Evolutionary conservation across 1,140 invertebrate species (phyloP).

Genomic region (Gryon sp.): DNA sequence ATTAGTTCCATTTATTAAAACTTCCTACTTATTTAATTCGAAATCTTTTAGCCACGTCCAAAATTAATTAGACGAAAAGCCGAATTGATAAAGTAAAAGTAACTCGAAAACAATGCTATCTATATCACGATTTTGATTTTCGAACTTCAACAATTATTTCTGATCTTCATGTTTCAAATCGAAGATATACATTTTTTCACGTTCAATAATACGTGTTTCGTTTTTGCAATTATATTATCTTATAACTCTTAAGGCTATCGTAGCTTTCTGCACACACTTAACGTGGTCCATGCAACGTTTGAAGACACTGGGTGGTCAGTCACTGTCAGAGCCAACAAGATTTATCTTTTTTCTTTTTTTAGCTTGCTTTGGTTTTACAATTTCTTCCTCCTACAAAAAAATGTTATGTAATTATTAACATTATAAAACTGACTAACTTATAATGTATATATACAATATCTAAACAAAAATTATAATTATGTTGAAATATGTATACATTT

Average conservation of each 20-base stretch:
- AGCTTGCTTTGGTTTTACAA: conserved; percentile 89
- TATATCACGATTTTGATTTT: conserved; percentile 55
- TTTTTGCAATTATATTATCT: conserved; percentile 73
- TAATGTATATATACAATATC: too few relatives aligned
- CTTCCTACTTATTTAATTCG: conserved; percentile 30
- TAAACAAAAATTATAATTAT: too few relatives aligned
- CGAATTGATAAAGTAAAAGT: conserved; percentile 48
- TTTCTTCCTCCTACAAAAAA: conserved; percentile 86
- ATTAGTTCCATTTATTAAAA: conserved; percentile 39
- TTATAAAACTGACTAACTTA: too few relatives aligned
- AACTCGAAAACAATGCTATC: conserved; percentile 3
- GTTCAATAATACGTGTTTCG: conserved; percentile 53
- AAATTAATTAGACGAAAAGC: conserved; percentile 44
- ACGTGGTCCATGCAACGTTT: conserved; percentile 75
- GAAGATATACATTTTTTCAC: conserved; percentile 65
- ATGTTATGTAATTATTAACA: neutral
- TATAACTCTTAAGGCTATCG: conserved; percentile 76
- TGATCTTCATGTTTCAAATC: conserved; percentile 13
- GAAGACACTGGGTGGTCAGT: conserved; percentile 83
- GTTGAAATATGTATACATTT: too few relatives aligned
- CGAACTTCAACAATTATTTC: conserved; percentile 17
- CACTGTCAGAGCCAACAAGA: conserved; percentile 89
- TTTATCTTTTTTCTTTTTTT: conserved; percentile 91
- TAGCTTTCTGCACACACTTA: conserved; percentile 75
- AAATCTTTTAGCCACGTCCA: conserved; percentile 6